Conservation (phyloP, 2,797 vertebrate genomes). For the Poecilia wingei region DNA sequence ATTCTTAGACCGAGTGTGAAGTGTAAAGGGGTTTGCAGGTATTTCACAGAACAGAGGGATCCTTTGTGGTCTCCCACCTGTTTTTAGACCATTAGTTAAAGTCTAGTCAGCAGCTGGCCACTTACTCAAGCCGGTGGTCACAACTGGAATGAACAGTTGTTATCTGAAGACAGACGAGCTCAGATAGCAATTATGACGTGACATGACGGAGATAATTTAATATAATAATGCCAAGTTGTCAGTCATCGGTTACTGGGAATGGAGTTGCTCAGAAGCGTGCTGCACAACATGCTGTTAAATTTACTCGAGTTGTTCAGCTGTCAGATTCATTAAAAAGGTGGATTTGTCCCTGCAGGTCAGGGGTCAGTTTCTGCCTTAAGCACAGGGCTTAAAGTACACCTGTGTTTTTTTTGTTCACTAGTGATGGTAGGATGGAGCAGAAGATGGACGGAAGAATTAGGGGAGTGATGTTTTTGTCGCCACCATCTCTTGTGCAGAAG, state of each 20-base stretch:
- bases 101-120: conserved; percentile 64
- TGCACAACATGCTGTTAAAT: background rate
- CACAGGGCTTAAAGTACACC: background rate
- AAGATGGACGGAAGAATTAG: background rate
- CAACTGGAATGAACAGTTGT: conserved; percentile 62
- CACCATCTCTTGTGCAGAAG: background rate
- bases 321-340: background rate
- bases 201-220: conserved; percentile 4
- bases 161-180: conserved; percentile 20
- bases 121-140: conserved; percentile 67
- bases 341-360: background rate
- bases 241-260: background rate
- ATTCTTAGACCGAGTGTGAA: conserved; percentile 20
- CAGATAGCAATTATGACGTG: conserved; percentile 33
- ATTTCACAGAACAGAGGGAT: conserved; percentile 69
- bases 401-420: background rate
- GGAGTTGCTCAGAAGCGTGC: background rate
- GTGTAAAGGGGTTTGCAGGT: conserved; percentile 52
- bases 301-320: background rate
- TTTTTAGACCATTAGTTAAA: conserved; percentile 67
- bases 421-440: background rate
- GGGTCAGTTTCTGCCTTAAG: background rate
- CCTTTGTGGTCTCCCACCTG: conserved; percentile 81
- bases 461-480: background rate
- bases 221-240: background rate